These are phyloP conservation scores for Hemitrygon akajei DNA, from an alignment of 2,797 vertebrate species.

Conservation along the genomic window DNA sequence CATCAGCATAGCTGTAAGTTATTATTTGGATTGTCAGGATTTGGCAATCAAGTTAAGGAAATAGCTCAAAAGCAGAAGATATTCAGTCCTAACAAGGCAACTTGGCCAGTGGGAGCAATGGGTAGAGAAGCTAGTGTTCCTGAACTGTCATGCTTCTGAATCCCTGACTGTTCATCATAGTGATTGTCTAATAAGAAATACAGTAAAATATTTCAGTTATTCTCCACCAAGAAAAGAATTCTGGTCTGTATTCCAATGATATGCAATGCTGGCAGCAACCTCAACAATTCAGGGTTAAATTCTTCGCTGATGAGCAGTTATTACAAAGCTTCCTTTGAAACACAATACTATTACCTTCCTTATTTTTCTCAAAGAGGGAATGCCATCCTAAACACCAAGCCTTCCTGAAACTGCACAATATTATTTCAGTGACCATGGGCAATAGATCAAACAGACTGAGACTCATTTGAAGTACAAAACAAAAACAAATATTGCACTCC, in stretches of 20 bases:
- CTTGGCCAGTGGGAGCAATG: not conserved
- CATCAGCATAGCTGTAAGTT: not conserved
- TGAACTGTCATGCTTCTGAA: not conserved
- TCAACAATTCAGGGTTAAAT: not conserved
- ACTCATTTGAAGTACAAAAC: not conserved
- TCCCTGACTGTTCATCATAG: not conserved
- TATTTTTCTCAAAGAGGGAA: not conserved
- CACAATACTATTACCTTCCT: not conserved
- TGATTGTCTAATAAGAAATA: not conserved
- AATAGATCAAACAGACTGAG: not conserved
- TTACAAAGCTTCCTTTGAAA: not conserved
- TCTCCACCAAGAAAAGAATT: not conserved
- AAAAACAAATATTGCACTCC: not conserved
- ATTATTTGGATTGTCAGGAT: not conserved
- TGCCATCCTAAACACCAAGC: not conserved
- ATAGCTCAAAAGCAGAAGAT: not conserved
- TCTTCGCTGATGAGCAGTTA: not conserved
- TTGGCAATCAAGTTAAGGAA: not conserved
- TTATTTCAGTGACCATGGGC: not conserved
- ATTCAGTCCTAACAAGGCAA: not conserved
- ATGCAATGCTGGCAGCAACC: not conserved
- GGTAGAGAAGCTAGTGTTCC: not conserved
- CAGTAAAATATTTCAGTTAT: not conserved
- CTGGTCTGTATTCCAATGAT: not conserved
- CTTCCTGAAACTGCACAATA: not conserved